Evolutionary conservation across 2,888 invertebrate genomes (phyloP).

Genomic region (Petrolisthes manimaculis): DNA sequence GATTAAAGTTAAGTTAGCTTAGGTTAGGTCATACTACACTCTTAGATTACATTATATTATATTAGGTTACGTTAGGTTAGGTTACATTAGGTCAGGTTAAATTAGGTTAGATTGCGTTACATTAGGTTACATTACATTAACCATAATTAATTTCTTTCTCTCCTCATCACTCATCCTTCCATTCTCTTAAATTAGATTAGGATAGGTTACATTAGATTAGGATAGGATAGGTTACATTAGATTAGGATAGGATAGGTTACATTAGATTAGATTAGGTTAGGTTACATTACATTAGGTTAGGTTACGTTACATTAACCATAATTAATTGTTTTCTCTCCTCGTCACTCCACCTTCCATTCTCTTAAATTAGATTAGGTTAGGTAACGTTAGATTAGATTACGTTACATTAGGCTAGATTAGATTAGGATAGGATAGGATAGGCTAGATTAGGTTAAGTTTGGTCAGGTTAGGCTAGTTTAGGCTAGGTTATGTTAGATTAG

Average conservation of each 20-base stretch:
- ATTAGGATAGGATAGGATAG: background rate
- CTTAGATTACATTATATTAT: background rate
- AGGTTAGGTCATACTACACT: no score
- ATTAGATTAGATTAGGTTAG: background rate
- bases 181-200: no score
- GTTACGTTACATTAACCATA: no score
- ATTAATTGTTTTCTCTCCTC: no score
- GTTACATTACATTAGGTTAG: no score
- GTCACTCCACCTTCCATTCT: no score
- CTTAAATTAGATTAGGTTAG: background rate
- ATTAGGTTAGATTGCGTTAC: no score
- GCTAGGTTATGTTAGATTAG: background rate
- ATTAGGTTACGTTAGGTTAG: background rate
- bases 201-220: no score
- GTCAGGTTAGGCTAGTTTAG: background rate
- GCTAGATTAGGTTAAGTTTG: background rate
- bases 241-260: background rate
- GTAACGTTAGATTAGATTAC: background rate
- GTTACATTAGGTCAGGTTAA: background rate
- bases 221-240: background rate
- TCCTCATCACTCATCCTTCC: no score
- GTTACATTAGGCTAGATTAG: background rate
- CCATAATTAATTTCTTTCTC: no score
- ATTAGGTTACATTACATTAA: no score
- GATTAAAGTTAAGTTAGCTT: no score